Percentiles rank a stretch among this genome's conserved stretches.
phyloP scores from a whole-genome alignment of 2,888 invertebrate genomes.

The Empis stercorea region DNA sequence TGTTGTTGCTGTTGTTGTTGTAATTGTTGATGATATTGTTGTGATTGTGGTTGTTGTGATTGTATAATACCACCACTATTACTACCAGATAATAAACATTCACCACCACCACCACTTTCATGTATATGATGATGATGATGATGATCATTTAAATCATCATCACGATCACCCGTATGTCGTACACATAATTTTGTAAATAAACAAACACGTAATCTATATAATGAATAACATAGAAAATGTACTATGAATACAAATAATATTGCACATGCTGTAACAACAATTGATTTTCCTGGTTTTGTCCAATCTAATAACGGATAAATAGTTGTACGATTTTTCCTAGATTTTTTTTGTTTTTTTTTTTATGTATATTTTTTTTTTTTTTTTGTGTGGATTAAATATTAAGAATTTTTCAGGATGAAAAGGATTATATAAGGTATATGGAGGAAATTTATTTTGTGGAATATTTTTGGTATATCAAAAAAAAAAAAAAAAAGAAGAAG shows the following conservation, averaged over 20 bases:
- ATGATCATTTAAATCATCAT: conserved; percentile 32
- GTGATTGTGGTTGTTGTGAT: conserved; percentile 7
- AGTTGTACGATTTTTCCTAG: conserved; percentile 45
- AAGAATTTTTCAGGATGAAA: too few relatives aligned
- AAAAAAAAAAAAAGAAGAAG: conserved; percentile 12
- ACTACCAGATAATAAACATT: conserved; percentile 20
- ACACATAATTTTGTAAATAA: conserved; percentile 35
- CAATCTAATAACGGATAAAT: conserved; percentile 71
- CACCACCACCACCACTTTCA: background rate
- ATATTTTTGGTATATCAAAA: too few relatives aligned
- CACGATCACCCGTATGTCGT: conserved; percentile 32
- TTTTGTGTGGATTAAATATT: too few relatives aligned
- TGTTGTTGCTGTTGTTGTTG: conserved; percentile 14
- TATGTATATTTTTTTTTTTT: too few relatives aligned
- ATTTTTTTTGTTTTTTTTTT: background rate
- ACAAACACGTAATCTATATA: conserved; percentile 41
- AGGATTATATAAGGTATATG: too few relatives aligned
- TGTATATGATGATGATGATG: conserved; percentile 3
- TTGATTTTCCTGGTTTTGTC: conserved; percentile 48
- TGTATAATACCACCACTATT: conserved; percentile 13
- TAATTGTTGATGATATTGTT: conserved; percentile 9
- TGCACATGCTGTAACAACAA: conserved; percentile 44
- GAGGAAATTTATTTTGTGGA: too few relatives aligned
- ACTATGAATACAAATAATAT: conserved; percentile 45
- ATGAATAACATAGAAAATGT: conserved; percentile 44